These are phyloP conservation scores for Trichacis sp. DNA, from an alignment of 2,888 invertebrate species.

Conservation along the genomic window DNA sequence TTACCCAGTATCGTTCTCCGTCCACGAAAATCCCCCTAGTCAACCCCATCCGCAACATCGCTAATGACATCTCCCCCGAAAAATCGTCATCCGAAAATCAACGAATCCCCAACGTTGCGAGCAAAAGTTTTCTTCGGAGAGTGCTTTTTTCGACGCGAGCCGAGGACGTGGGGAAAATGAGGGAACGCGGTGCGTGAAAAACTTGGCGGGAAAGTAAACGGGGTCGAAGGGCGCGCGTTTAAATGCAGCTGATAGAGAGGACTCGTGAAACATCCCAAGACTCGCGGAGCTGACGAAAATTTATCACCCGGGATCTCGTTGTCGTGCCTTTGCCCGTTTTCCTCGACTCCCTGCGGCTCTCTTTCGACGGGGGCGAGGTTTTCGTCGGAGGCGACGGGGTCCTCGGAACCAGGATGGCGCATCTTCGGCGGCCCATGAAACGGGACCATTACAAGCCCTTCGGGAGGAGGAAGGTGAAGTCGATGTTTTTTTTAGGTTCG, in stretches of 20 bases:
- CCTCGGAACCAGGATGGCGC: slow-evolving; percentile 54
- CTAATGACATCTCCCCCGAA: too few species aligned
- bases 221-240: slow-evolving; percentile 29
- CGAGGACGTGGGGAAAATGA: not conserved
- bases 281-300: slow-evolving; percentile 59
- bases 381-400: too few species aligned
- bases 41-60: not conserved
- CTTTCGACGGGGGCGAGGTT: slow-evolving; percentile 16
- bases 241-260: slow-evolving; percentile 54
- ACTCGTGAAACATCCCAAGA: slow-evolving; percentile 52
- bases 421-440: slow-evolving; percentile 59
- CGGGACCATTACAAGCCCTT: slow-evolving; percentile 65
- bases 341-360: slow-evolving; percentile 15
- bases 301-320: slow-evolving; percentile 31
- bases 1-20: slow-evolving; percentile 14
- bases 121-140: too few species aligned
- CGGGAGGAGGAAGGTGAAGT: slow-evolving; percentile 65
- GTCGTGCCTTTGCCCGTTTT: slow-evolving; percentile 12
- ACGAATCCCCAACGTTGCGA: too few species aligned
- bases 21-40: slow-evolving; percentile 5
- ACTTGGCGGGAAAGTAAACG: slow-evolving; percentile 39
- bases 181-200: slow-evolving; percentile 42
- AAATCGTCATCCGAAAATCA: not conserved
- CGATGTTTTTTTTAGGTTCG: too few species aligned
- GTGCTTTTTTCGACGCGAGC: not conserved